phyloP scores from a whole-genome alignment of 1,140 invertebrate species.

The Phymastichus coffea region DNA sequence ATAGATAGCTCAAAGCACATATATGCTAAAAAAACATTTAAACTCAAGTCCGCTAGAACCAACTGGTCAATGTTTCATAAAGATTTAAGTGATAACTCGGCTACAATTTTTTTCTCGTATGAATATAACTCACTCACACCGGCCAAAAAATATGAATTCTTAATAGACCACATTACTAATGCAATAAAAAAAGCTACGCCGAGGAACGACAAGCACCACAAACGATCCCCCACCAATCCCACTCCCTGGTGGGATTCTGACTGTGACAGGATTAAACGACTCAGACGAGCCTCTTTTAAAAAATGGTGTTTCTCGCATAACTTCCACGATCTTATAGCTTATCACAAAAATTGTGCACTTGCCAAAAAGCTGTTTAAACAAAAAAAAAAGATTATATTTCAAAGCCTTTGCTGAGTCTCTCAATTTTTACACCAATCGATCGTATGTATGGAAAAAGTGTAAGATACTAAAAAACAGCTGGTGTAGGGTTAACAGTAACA shows the following conservation, averaged over 20 bases:
- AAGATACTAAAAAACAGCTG: slow-evolving; percentile 17
- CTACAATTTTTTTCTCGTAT: not conserved
- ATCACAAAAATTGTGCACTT: slow-evolving; percentile 4
- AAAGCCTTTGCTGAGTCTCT: not conserved
- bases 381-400: slow-evolving; percentile 16
- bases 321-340: slow-evolving; percentile 9
- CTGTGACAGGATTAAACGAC: slow-evolving; percentile 11
- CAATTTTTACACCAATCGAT: not conserved
- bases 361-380: slow-evolving; percentile 19
- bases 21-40: slow-evolving; percentile 9
- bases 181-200: not conserved
- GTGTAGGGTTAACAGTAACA: not conserved
- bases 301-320: slow-evolving; percentile 20
- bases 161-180: not conserved
- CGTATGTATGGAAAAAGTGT: slow-evolving; percentile 19
- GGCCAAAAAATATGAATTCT: slow-evolving; percentile 1
- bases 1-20: slow-evolving; percentile 25
- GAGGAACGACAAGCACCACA: not conserved
- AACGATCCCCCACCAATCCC: not conserved
- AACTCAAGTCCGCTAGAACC: not conserved
- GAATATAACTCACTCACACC: not conserved
- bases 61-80: not conserved
- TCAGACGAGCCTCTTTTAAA: slow-evolving; percentile 11
- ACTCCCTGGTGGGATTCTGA: slow-evolving; percentile 25
- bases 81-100: not conserved